A percentile compares a stretch with the other conserved stretches of the same genome.
These are phyloP conservation scores for Spinus olivaceus DNA, from an alignment of 2,797 vertebrate genomes.

Conservation along the genomic window DNA sequence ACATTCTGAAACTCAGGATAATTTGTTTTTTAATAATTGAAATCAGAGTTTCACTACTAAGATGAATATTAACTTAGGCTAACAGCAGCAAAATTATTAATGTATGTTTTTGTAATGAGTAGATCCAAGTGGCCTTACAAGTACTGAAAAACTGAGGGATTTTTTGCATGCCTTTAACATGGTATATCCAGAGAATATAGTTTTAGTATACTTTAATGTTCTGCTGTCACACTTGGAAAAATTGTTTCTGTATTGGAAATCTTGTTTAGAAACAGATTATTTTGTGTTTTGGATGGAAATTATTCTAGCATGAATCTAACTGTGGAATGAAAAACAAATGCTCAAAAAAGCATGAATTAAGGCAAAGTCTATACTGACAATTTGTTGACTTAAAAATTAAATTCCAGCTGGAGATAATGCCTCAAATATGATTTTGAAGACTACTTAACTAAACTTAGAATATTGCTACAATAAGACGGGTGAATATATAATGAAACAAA, in stretches of 20 bases:
- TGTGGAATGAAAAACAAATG: not conserved
- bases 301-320: not conserved
- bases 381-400: not conserved
- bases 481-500: not conserved
- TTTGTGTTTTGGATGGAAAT: not conserved
- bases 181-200: not conserved
- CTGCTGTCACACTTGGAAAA: not conserved
- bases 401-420: not conserved
- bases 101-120: not conserved
- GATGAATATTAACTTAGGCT: slow-evolving; percentile 31
- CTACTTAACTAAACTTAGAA: not conserved
- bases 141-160: not conserved
- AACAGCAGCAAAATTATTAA: slow-evolving; percentile 26
- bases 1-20: slow-evolving; percentile 32
- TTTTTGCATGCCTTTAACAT: not conserved
- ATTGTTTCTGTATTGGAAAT: not conserved
- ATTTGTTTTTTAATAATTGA: slow-evolving; percentile 12
- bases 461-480: not conserved
- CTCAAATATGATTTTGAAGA: not conserved
- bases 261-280: not conserved
- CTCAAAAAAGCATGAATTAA: not conserved
- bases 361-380: not conserved
- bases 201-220: not conserved
- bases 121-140: slow-evolving; percentile 19
- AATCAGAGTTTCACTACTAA: slow-evolving; percentile 17